A percentile compares a stretch with the other conserved stretches of the same genome.
Evolutionary conservation across 2,797 vertebrate genomes (phyloP).

Genomic region (Sylvilagus floridanus): DNA sequence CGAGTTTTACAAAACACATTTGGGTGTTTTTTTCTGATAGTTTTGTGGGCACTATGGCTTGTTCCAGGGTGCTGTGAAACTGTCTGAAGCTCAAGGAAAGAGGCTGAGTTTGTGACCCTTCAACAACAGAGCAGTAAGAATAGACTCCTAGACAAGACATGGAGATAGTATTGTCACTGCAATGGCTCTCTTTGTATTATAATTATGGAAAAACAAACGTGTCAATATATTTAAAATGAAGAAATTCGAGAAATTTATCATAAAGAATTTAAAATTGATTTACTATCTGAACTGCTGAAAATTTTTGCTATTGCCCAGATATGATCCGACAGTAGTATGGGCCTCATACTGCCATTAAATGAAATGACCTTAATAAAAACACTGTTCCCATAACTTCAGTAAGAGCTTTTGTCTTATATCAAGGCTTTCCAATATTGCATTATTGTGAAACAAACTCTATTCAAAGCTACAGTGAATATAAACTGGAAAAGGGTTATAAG

Average conservation of each 20-base stretch:
- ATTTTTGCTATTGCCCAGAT: background rate
- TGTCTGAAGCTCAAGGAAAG: background rate
- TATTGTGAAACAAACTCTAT: background rate
- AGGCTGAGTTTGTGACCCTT: background rate
- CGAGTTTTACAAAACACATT: background rate
- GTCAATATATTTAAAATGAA: background rate
- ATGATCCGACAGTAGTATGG: background rate
- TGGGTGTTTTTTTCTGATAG: background rate
- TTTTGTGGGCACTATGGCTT: background rate
- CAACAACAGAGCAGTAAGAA: background rate
- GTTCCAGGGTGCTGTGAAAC: background rate
- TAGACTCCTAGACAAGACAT: background rate
- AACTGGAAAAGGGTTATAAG: constrained; percentile 33
- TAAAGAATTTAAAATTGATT: constrained; percentile 18
- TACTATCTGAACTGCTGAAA: background rate
- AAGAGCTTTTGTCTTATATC: background rate
- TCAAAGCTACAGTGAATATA: background rate
- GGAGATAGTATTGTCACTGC: too few species aligned
- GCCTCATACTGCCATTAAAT: background rate
- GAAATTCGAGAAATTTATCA: background rate
- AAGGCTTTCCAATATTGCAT: background rate
- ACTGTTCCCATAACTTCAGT: background rate
- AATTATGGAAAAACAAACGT: background rate
- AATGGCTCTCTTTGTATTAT: background rate
- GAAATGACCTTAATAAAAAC: constrained; percentile 50